Percentiles rank a stretch among this genome's conserved stretches.
Conservation (phyloP, 2,888 invertebrate genomes). For the Lepidocyrtoides sp. region DNA sequence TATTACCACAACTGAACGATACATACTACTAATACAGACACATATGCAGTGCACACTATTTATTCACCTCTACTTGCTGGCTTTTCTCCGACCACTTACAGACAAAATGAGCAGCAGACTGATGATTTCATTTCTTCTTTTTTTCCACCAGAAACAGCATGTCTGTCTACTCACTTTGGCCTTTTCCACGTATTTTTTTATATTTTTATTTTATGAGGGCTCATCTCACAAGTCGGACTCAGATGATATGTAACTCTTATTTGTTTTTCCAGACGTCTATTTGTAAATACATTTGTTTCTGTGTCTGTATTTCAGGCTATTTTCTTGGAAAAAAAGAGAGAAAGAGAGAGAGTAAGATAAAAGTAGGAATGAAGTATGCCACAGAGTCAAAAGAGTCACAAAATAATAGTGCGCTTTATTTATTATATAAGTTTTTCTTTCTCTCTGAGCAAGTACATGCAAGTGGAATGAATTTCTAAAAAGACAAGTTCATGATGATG, state of each 20-base stretch:
- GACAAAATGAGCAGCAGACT: conserved; percentile 45
- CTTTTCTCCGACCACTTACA: background rate
- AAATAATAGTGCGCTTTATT: conserved; percentile 19
- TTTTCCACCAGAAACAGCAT: background rate
- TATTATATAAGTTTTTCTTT: background rate
- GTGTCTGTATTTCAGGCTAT: background rate
- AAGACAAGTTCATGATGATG: conserved; percentile 46
- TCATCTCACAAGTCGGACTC: conserved; percentile 27
- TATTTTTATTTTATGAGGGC: background rate
- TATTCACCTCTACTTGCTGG: background rate
- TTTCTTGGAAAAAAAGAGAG: background rate
- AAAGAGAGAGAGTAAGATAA: background rate
- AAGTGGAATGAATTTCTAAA: conserved; percentile 37
- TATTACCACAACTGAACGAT: conserved; percentile 33
- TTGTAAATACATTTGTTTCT: background rate
- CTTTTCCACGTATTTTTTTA: background rate
- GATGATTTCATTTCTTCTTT: conserved; percentile 49
- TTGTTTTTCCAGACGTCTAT: background rate
- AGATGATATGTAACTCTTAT: background rate
- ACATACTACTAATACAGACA: conserved; percentile 42
- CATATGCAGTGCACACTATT: conserved; percentile 2
- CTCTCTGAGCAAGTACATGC: background rate
- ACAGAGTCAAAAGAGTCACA: background rate
- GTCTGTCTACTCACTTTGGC: background rate
- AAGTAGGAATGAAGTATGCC: background rate